A percentile compares a stretch with the other conserved stretches of the same genome.
Evolutionary conservation across 1,140 invertebrate species (phyloP).

Genomic region (Pseudomyrmex sp.): DNA sequence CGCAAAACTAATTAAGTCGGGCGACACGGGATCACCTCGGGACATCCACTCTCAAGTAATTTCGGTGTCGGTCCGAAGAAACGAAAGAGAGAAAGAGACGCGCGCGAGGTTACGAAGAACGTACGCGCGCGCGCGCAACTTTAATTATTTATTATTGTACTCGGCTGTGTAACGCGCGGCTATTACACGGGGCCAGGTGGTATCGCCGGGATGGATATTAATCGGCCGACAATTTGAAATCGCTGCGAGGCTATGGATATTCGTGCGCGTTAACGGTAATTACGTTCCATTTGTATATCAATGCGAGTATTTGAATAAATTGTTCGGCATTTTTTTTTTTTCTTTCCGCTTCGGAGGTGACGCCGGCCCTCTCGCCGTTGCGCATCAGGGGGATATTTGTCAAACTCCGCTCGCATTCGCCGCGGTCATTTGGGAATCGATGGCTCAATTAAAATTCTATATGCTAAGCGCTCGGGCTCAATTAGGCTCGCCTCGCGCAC

Average conservation of each 20-base stretch:
- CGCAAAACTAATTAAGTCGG: constrained; percentile 80
- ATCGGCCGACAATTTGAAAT: constrained; percentile 61
- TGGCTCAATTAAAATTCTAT: constrained; percentile 61
- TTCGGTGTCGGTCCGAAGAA: constrained; percentile 54
- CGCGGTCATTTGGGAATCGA: constrained; percentile 45
- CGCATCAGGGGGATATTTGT: constrained; percentile 15
- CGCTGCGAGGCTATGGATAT: constrained; percentile 52
- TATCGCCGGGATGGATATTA: constrained; percentile 66
- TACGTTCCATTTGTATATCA: constrained; percentile 61
- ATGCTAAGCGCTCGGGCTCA: constrained; percentile 18
- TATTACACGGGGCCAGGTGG: constrained; percentile 57
- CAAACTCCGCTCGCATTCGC: constrained; percentile 14
- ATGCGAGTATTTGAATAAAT: constrained; percentile 56
- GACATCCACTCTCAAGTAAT: constrained; percentile 74
- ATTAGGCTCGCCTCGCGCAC: constrained; percentile 22
- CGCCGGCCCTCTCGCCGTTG: neutral
- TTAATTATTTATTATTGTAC: constrained; percentile 80
- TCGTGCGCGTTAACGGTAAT: constrained; percentile 55
- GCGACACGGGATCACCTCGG: constrained; percentile 78
- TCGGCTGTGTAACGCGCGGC: constrained; percentile 50
- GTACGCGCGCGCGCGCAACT: constrained; percentile 16
- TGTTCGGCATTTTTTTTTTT: neutral
- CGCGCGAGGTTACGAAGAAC: neutral
- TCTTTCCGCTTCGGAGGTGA: constrained; percentile 4
- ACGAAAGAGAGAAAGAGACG: neutral